Evolutionary conservation across 2,888 invertebrate species (phyloP).

Genomic region (Baronia brevicornis): DNA sequence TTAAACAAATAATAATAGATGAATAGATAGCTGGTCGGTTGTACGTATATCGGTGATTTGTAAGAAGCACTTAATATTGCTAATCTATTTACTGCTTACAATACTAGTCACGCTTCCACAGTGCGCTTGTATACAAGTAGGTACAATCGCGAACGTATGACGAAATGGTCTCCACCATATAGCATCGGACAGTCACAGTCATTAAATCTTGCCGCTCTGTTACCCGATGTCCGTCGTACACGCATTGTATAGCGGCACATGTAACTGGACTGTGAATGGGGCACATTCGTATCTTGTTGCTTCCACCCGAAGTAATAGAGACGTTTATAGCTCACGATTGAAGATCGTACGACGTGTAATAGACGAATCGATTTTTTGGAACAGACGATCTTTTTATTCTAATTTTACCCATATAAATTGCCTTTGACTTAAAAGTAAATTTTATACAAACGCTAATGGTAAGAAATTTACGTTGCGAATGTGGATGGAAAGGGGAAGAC

Average conservation of each 20-base stretch:
- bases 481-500: too few species aligned
- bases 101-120: too few species aligned
- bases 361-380: slow-evolving; percentile 8
- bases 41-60: too few species aligned
- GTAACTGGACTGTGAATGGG: slow-evolving; percentile 70
- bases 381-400: too few species aligned
- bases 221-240: slow-evolving; percentile 51
- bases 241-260: slow-evolving; percentile 65
- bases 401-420: too few species aligned
- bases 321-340: slow-evolving; percentile 20
- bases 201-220: slow-evolving; percentile 73
- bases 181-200: slow-evolving; percentile 59
- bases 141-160: slow-evolving; percentile 31
- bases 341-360: slow-evolving; percentile 14
- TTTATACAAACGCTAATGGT: too few species aligned
- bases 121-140: slow-evolving; percentile 16
- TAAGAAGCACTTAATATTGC: too few species aligned
- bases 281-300: slow-evolving; percentile 67
- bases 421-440: too few species aligned
- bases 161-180: slow-evolving; percentile 51
- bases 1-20: slow-evolving; percentile 3
- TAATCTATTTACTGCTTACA: too few species aligned
- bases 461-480: too few species aligned
- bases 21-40: neutral
- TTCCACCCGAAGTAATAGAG: slow-evolving; percentile 36